Evolutionary conservation across 2,888 invertebrate genomes (phyloP), one percentile per base, ranked within the genome.

Genomic region (Drosophila neonasuta): DNA sequence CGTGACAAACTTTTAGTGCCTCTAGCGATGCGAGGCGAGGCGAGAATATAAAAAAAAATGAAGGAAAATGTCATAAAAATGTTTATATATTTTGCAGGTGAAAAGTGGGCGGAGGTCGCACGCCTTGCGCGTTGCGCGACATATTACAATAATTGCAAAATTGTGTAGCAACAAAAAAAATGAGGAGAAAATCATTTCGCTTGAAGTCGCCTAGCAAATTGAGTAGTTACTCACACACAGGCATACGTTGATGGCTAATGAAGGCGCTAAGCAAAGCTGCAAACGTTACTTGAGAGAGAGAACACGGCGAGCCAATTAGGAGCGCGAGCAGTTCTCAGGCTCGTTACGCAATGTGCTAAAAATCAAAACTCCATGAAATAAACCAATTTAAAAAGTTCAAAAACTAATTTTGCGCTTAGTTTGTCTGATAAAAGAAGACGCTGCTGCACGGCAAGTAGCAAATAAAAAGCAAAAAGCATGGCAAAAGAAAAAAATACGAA

Each of bases 381-480:
- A 88, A 81, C 86, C 86, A 88, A 83, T 88, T 87, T 88, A 81
- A 82, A 86, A 88, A 88, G 80, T 88, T 88, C 71, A 80, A 86
- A 88, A 88, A 88, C 87, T 88, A 88, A 88, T 88, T 88, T 88
- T 87, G 87, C 88, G 88, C 88, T 87, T 87, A 84, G 87, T 80
- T 87, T 87, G 81, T 80, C 77, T 84, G 81, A 81, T 81, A 84
- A 81, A 83, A 81, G 84, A 79, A 81, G 83, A 69, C 74, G 84
- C 68, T 65, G 80, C 71, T 65, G 80, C 71, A 44, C 51, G 67
- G 57, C 46, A 49, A 55, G 56, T 61, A 61, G 42, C 52, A 55
- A 57, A 51, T 36, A 36, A 54, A 65, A 61, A 54, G 56, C 42
- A 55, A 30, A 55, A 29, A 41, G 42, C 30, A 15, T n/a, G 39